Percentiles rank a stretch among this genome's conserved stretches.
Conservation (phyloP, 64 coral and sea anemone genomes). For the Astreopora myriophthalma region DNA sequence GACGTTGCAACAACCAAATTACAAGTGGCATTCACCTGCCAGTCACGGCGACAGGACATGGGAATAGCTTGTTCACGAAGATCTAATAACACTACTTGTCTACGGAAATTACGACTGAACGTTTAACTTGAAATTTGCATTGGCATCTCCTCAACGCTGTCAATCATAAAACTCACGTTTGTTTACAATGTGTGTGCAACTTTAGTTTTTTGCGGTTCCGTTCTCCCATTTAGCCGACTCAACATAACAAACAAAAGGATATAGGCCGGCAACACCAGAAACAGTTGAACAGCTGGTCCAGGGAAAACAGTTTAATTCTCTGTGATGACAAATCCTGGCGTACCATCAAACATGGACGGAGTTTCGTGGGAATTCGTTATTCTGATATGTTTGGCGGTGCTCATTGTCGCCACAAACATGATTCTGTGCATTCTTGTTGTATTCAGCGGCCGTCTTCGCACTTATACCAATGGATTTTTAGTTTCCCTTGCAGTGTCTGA, state of each 20-base stretch:
- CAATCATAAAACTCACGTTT: conserved; percentile 13
- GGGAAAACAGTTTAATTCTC: too few species aligned
- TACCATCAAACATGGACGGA: neutral
- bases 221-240: neutral
- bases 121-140: conserved; percentile 8
- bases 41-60: neutral
- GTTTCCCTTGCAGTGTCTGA: conserved; percentile 25
- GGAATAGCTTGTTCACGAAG: neutral
- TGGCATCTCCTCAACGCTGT: neutral
- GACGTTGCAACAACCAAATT: neutral
- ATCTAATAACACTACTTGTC: neutral
- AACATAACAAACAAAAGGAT: neutral
- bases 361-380: neutral
- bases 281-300: neutral
- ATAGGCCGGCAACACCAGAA: neutral
- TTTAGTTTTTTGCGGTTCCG: neutral
- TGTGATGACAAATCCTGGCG: too few species aligned
- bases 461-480: conserved; percentile 34
- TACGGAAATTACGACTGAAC: neutral
- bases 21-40: neutral
- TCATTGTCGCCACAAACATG: conserved; percentile 5
- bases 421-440: neutral
- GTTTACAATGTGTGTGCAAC: neutral
- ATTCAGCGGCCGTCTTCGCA: neutral
- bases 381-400: neutral